phyloP scores from a whole-genome alignment of 2,113 vertebrate genomes.

The Clarias macrocephalus region DNA sequence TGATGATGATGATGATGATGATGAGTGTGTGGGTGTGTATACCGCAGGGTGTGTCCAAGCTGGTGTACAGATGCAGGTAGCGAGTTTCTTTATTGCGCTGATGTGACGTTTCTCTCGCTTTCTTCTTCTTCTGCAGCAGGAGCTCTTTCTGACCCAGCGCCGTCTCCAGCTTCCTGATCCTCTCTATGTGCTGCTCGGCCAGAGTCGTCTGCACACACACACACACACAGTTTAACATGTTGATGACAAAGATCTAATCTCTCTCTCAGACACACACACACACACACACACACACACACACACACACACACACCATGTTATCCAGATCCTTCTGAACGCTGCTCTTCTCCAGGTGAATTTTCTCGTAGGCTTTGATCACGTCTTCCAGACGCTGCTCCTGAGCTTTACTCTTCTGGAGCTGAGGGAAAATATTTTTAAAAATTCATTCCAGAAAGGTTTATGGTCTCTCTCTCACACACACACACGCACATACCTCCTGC shows the following conservation, averaged over 20 bases:
- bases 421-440: constrained; percentile 19
- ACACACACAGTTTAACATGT: background rate
- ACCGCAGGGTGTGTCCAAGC: constrained; percentile 77
- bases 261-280: too few species aligned
- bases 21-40: background rate
- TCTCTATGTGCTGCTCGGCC: constrained; percentile 83
- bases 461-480: background rate
- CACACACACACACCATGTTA: constrained; percentile 79
- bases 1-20: background rate
- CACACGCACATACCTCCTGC: constrained; percentile 74
- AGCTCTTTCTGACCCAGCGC: constrained; percentile 78
- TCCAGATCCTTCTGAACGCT: constrained; percentile 84
- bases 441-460: background rate
- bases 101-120: constrained; percentile 22
- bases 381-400: constrained; percentile 86
- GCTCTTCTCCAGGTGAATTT: constrained; percentile 86
- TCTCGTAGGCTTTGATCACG: constrained; percentile 90
- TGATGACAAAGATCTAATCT: background rate
- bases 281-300: background rate
- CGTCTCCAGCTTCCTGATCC: constrained; percentile 81
- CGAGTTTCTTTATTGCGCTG: constrained; percentile 69
- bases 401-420: constrained; percentile 88
- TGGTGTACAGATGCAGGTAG: constrained; percentile 74
- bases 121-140: constrained; percentile 75
- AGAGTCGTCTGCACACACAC: constrained; percentile 75